A percentile compares a stretch with the other conserved stretches of the same genome.
Evolutionary conservation across 2,888 invertebrate species (phyloP).

Genomic region (Agelastica alni): DNA sequence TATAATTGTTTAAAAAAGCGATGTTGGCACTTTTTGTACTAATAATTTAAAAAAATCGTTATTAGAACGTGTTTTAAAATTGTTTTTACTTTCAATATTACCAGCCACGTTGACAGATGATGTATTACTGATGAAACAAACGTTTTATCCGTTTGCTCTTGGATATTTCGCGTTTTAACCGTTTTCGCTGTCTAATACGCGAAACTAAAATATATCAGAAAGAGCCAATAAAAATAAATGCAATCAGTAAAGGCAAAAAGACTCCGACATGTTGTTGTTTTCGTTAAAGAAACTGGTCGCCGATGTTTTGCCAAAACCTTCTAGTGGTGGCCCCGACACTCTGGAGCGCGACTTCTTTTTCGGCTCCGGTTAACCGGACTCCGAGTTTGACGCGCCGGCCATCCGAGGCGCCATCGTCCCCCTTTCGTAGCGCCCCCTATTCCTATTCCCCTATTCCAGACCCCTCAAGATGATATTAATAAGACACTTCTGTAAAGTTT

Average conservation of each 20-base stretch:
- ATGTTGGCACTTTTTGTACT: too few relatives aligned
- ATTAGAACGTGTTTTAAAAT: too few relatives aligned
- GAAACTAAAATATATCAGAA: too few relatives aligned
- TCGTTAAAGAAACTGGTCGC: constrained; percentile 33
- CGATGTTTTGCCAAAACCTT: constrained; percentile 35
- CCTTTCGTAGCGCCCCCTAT: constrained; percentile 35
- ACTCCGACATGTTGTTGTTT: constrained; percentile 44
- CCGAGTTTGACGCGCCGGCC: constrained; percentile 46
- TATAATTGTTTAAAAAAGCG: too few relatives aligned
- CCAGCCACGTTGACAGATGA: too few relatives aligned
- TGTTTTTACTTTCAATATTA: too few relatives aligned
- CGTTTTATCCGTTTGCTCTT: too few relatives aligned
- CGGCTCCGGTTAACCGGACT: constrained; percentile 44
- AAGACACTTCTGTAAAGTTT: constrained; percentile 36
- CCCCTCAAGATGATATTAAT: constrained; percentile 49
- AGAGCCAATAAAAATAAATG: constrained; percentile 2
- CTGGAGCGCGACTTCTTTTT: constrained; percentile 39
- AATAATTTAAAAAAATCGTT: too few relatives aligned
- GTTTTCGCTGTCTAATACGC: too few relatives aligned
- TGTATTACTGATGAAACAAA: too few relatives aligned
- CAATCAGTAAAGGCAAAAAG: constrained; percentile 1
- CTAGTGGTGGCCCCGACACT: constrained; percentile 34
- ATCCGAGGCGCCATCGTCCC: constrained; percentile 44
- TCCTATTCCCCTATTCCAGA: constrained; percentile 43
- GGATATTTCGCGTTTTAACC: too few relatives aligned